Base-by-base conservation (phyloP, 2,888 invertebrate genomes). In the Dryobotodes eremita region DNA sequence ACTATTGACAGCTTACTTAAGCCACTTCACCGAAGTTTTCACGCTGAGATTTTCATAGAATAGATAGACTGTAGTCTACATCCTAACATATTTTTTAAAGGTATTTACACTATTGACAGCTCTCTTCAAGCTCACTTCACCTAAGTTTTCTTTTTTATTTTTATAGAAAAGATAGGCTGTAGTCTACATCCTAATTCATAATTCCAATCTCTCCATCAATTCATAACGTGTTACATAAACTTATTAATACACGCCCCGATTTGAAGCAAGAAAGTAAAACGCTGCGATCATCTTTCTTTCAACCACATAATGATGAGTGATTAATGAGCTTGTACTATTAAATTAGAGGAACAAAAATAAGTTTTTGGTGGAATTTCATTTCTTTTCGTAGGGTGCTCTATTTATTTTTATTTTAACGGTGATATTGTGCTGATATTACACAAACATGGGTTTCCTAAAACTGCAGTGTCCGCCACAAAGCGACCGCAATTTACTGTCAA, bases 251-350 rank as follows among this genome's bases (percentile, higher is more conserved):
- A 65, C 64, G 31, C 68, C 68, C 50, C 20, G 69, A 84, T 59
- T 70, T 84, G 71, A 75, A 76, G 75, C 65, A 81, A 68, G 59
- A 78, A 81, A 80, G 75, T 77, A 71, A 86, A 79, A 77, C 61
- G 77, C 65, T 59, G 69, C 69, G 71, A 78, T 74, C 80, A 77
- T 87, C 75, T 71, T 78, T 87, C 75, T 71, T 78, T 72, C 74
- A 80, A 76, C 72, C 71, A 79, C 76, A 76, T 79, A 84, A 85
- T 74, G 73, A 83, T 83, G 85, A 71, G 71, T 85, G 75, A 85
- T 83, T 85, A 80, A 83, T 81, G 86, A 69, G 82, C 31, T 69
- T 71, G 48, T 85, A 64, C 20, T 71, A 74, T 80, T 68, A 71
- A 74, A 85, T 82, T 74, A 72, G 55, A 74, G 15, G 61, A 59